These are phyloP conservation scores for Muraenolepis orangiensis DNA, from an alignment of 2,797 vertebrate genomes.

Conservation along the genomic window DNA sequence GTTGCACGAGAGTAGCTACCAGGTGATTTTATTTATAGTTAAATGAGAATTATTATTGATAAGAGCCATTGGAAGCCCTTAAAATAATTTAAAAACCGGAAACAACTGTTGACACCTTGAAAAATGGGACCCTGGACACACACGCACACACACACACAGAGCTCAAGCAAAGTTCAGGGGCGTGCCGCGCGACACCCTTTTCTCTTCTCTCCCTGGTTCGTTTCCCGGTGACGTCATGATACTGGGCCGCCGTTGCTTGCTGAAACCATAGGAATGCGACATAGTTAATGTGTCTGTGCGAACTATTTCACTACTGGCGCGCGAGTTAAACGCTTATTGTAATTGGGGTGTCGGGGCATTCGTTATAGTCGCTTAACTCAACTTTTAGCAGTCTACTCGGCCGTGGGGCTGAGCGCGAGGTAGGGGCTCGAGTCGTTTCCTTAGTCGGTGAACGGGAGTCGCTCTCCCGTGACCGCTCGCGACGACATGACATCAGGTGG, in stretches of 20 bases:
- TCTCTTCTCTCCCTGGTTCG: neutral
- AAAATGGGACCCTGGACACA: neutral
- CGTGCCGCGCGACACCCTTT: neutral
- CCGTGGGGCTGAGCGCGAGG: neutral
- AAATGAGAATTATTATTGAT: neutral
- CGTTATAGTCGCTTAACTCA: neutral
- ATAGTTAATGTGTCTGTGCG: constrained; percentile 4
- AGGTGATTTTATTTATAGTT: neutral
- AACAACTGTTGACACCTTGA: neutral
- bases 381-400: neutral
- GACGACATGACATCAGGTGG: constrained; percentile 57
- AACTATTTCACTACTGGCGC: neutral
- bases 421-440: too few species aligned
- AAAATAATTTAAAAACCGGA: too few species aligned
- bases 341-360: neutral
- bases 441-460: constrained; percentile 7
- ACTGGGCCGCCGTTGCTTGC: constrained; percentile 55
- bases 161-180: neutral
- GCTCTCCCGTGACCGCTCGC: constrained; percentile 14
- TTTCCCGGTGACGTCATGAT: constrained; percentile 64
- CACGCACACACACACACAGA: constrained; percentile 4
- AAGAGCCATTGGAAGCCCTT: too few species aligned
- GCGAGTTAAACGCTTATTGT: neutral
- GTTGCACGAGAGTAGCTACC: neutral
- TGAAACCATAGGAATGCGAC: constrained; percentile 67